Conservation (phyloP, 1,140 invertebrate genomes). For the Lasioglossum albipes region DNA sequence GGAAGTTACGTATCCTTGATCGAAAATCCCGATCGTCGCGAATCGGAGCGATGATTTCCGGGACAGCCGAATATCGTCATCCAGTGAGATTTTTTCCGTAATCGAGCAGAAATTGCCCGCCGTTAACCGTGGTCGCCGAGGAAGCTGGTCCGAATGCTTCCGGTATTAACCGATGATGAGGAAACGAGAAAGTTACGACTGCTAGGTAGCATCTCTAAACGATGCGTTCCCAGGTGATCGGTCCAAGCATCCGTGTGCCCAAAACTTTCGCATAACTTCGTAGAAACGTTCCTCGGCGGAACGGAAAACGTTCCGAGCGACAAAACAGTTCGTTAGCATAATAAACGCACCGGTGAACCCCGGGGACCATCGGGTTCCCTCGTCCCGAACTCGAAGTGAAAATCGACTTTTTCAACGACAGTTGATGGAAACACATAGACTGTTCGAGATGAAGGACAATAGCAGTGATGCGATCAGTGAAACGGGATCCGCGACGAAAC, state of each 20-base stretch:
- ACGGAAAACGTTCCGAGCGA: neutral
- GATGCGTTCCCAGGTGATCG: constrained; percentile 6
- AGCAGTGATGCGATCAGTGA: neutral
- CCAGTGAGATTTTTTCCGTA: constrained; percentile 6
- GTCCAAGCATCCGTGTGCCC: neutral
- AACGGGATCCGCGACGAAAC: neutral
- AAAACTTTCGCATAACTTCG: neutral
- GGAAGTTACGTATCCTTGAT: neutral
- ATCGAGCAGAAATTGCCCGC: constrained; percentile 14
- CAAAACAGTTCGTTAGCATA: neutral
- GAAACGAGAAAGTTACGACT: constrained; percentile 36
- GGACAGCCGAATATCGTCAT: constrained; percentile 5
- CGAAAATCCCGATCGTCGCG: neutral
- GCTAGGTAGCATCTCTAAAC: neutral
- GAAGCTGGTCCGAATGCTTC: constrained; percentile 13
- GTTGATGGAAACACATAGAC: neutral
- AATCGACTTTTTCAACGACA: neutral
- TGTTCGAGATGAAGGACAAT: neutral
- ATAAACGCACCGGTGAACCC: neutral
- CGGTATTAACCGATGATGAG: constrained; percentile 22
- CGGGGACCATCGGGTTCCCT: neutral
- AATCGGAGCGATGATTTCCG: neutral
- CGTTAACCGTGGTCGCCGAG: neutral
- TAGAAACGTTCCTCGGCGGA: neutral
- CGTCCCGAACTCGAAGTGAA: neutral